These are phyloP conservation scores for Eugnorisma glareosa DNA, from an alignment of 2,888 invertebrate genomes.

Conservation along the genomic window DNA sequence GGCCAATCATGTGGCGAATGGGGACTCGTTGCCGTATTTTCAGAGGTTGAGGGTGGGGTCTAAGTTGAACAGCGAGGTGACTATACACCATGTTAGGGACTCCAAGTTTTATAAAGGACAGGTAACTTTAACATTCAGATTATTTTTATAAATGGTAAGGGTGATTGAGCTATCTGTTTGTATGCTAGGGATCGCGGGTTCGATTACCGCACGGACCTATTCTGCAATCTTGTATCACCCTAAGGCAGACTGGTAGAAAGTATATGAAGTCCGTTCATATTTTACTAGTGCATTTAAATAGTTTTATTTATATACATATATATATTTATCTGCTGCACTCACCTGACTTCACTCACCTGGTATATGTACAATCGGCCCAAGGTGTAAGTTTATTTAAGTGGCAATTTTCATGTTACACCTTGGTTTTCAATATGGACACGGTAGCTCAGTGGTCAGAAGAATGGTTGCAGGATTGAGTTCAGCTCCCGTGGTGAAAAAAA, in stretches of 20 bases:
- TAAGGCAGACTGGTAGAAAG: too few relatives aligned
- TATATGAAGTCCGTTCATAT: not conserved
- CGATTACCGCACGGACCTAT: too few relatives aligned
- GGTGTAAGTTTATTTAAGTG: too few relatives aligned
- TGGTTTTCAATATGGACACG: not conserved
- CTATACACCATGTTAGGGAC: slow-evolving; percentile 87
- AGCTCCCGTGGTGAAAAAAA: not conserved
- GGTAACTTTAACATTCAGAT: slow-evolving; percentile 69
- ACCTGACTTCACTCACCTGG: too few relatives aligned
- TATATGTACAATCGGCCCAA: too few relatives aligned
- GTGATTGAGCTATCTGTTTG: not conserved
- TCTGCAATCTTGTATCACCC: too few relatives aligned
- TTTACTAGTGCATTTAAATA: not conserved
- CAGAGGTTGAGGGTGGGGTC: slow-evolving; percentile 85
- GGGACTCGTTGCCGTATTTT: slow-evolving; percentile 86
- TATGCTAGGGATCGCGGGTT: not conserved
- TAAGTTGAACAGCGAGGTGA: slow-evolving; percentile 86
- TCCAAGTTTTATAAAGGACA: slow-evolving; percentile 87
- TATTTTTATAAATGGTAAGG: not conserved
- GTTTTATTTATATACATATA: too few relatives aligned
- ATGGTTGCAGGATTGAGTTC: not conserved
- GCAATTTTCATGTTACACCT: not conserved
- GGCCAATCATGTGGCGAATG: slow-evolving; percentile 73
- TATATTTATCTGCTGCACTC: too few relatives aligned
- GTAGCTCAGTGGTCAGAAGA: not conserved